Evolutionary conservation across 30 jellyfish, hydroid and myxozoan species (phyloP).

Genomic region (Hydra vulgaris): DNA sequence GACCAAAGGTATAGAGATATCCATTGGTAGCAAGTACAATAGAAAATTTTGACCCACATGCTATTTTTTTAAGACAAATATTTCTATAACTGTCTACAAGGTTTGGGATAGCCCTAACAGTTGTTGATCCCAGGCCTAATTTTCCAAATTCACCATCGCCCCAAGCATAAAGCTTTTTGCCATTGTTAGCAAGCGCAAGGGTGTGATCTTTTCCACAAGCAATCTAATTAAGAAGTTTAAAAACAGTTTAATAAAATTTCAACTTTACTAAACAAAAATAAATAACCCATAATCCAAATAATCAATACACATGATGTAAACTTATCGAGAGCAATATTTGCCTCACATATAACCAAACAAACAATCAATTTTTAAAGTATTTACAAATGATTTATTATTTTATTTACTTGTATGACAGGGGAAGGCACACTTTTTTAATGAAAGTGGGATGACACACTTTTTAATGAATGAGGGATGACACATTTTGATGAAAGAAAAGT

Average conservation of each 20-base stretch:
- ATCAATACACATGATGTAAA: too few species aligned
- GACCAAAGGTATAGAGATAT: slow-evolving; percentile 58
- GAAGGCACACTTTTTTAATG: too few species aligned
- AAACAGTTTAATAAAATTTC: too few species aligned
- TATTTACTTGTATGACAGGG: too few species aligned
- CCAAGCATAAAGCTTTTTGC: slow-evolving; percentile 56
- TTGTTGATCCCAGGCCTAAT: slow-evolving; percentile 63
- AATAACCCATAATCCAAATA: too few species aligned
- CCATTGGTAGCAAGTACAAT: slow-evolving; percentile 66
- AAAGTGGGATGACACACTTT: too few species aligned
- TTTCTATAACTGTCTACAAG: slow-evolving; percentile 36
- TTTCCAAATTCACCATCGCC: slow-evolving; percentile 85
- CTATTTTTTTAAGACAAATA: slow-evolving; percentile 51
- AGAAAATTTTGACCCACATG: slow-evolving; percentile 75
- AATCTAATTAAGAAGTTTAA: slow-evolving; percentile 35
- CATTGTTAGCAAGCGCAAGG: slow-evolving; percentile 58
- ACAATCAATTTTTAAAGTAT: too few species aligned
- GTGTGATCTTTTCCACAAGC: slow-evolving; percentile 86
- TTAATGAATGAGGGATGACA: too few species aligned
- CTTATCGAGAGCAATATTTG: too few species aligned
- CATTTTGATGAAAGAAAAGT: too few species aligned
- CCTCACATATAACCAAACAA: too few species aligned
- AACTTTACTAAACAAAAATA: neutral
- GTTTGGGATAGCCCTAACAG: slow-evolving; percentile 41
- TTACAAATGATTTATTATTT: too few species aligned